These are phyloP conservation scores for Apoderus coryli DNA, from an alignment of 2,888 invertebrate genomes.

Conservation along the genomic window DNA sequence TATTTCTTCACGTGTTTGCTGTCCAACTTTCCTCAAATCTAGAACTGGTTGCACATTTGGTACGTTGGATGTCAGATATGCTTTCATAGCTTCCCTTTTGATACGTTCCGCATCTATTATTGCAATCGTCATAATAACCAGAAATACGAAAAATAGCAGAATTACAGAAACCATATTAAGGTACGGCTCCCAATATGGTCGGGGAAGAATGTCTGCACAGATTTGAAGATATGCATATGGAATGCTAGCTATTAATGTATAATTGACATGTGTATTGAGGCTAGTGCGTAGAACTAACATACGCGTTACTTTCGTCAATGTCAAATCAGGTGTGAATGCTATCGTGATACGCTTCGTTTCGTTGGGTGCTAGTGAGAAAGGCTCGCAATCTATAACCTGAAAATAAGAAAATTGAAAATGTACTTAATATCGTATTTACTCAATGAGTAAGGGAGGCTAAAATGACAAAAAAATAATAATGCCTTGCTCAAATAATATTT, in stretches of 20 bases:
- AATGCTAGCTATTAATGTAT: constrained; percentile 51
- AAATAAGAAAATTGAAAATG: background rate
- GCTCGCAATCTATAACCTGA: constrained; percentile 51
- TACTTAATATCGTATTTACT: no score
- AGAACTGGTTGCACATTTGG: constrained; percentile 42
- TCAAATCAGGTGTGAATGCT: constrained; percentile 80
- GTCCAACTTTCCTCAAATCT: constrained; percentile 43
- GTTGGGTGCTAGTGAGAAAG: constrained; percentile 58
- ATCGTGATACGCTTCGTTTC: constrained; percentile 65
- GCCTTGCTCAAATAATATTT: no score
- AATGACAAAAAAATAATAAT: no score
- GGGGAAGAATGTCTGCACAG: constrained; percentile 52
- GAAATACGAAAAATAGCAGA: constrained; percentile 44
- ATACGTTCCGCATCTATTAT: constrained; percentile 60
- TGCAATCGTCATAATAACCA: no score
- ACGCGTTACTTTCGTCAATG: constrained; percentile 56
- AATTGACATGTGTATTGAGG: constrained; percentile 45
- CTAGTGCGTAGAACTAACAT: constrained; percentile 47
- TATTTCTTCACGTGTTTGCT: constrained; percentile 31
- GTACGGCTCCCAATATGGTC: constrained; percentile 62
- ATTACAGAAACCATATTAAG: constrained; percentile 51
- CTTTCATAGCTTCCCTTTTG: constrained; percentile 37
- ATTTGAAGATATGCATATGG: constrained; percentile 45
- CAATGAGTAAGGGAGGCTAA: no score
- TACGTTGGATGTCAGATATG: constrained; percentile 34